Evolutionary conservation across 2,113 vertebrate genomes (phyloP), one percentile per base, ranked within the genome.

Genomic region (Serinus canaria): DNA sequence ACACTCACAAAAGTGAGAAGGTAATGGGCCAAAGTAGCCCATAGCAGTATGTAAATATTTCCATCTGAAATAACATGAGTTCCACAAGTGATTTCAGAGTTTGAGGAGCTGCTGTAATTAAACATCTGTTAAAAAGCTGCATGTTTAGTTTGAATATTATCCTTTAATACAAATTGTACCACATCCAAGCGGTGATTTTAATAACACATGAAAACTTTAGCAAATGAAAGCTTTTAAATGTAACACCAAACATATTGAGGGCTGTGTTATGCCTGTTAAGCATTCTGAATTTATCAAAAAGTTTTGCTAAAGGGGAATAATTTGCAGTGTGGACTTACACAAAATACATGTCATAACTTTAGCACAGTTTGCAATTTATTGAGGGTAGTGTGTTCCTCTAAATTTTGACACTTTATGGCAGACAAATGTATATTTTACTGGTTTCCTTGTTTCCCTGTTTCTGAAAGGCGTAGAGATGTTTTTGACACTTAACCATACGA

Each of bases 91-190:
- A 97, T 95, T 96, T 75, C 2, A 69, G 86, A 31, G 64, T 95
- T 94, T 84, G 88, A 83, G 91, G 72, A 92, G 72, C 67, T 95
- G 96, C 94, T 92, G 50, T 59, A 87, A 94, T 92, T 97, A 98
- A 97, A 97, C 97, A 98, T 98, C 97, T 98, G 97, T 94, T 94
- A 97, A 96, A 95, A 97, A 98, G 97, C 97, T 97, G 98, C 91
- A 50, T 93, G 83, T 94, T 96, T 96, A 41, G 94, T 93, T 96
- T 94, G 62, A 93, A 88, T 97, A 94, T 95, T 96, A 91, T 96
- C 92, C 76, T 89, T 88, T 88, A 95, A 95, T 93, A 94, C 93
- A 30, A 81, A 95, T 94, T 96, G 88, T 95, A 90, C 90, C 90
- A 66, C 82, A 91, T 94, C 96, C 97, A 98, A 97, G 60, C 87